These are phyloP conservation scores for Laupala kohalensis DNA, from an alignment of 1,140 invertebrate genomes.

Conservation along the genomic window DNA sequence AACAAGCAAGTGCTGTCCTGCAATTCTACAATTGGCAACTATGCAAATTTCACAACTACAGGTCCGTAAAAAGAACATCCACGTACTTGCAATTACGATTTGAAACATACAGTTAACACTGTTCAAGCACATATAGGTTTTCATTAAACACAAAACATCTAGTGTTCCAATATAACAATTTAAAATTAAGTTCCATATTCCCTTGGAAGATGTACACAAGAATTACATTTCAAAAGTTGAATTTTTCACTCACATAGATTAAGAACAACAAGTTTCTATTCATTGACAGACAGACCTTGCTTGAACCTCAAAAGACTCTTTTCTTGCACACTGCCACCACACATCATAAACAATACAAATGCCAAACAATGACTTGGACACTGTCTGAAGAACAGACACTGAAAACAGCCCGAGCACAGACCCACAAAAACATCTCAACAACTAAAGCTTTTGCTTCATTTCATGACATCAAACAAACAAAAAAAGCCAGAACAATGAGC, in stretches of 20 bases:
- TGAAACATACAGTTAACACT: background rate
- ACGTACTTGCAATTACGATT: background rate
- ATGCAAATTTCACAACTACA: background rate
- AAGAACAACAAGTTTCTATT: background rate
- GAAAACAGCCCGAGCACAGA: constrained; percentile 4
- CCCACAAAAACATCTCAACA: constrained; percentile 4
- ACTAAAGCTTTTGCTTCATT: constrained; percentile 6
- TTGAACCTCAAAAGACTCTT: background rate
- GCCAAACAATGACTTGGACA: constrained; percentile 4
- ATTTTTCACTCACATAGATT: background rate
- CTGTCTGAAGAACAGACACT: constrained; percentile 1
- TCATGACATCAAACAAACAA: constrained; percentile 2
- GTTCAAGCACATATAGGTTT: background rate
- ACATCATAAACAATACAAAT: constrained; percentile 4
- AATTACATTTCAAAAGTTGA: background rate
- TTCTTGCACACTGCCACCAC: background rate
- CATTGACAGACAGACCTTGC: background rate
- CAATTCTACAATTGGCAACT: background rate
- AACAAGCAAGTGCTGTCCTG: background rate
- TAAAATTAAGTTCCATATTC: background rate
- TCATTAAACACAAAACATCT: background rate
- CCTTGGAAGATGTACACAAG: background rate
- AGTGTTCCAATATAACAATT: background rate
- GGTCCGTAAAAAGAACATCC: background rate
- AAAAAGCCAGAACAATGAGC: background rate